phyloP scores from a whole-genome alignment of 1,140 invertebrate genomes.

The Heterodera schachtii region DNA sequence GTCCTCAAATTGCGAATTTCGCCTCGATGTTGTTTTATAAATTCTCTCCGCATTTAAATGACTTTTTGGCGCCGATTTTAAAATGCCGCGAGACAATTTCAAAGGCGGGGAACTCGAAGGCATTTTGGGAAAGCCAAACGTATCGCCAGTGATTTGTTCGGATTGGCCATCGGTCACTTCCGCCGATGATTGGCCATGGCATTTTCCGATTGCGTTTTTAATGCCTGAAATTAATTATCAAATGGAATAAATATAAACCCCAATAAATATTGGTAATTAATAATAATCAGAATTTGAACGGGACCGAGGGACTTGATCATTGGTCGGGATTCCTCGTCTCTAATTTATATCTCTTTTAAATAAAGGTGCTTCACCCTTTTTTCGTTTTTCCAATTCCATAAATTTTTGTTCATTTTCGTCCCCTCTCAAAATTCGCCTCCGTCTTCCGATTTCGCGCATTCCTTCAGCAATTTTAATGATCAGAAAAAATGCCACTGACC shows the following conservation, averaged over 20 bases:
- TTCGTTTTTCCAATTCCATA: neutral
- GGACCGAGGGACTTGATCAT: no score
- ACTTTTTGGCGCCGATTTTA: neutral
- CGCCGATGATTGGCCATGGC: no score
- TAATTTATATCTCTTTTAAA: neutral
- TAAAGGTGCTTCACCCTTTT: neutral
- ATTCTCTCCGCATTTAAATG: neutral
- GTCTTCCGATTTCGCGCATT: neutral
- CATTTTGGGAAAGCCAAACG: neutral
- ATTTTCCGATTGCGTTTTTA: neutral
- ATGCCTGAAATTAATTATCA: neutral
- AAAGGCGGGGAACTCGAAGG: neutral
- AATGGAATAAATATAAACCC: no score
- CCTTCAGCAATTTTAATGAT: neutral
- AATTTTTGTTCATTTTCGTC: neutral
- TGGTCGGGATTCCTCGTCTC: no score
- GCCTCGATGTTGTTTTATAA: neutral
- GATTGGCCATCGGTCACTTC: neutral
- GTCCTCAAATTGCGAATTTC: neutral
- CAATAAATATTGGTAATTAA: no score
- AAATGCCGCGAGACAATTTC: neutral
- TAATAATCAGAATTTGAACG: no score
- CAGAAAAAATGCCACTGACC: neutral
- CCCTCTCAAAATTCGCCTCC: neutral
- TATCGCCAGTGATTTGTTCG: neutral